Evolutionary conservation across 92 coral and sea anemone species (phyloP), one percentile per base, ranked within the genome.

Genomic region (Siderastrea siderea): DNA sequence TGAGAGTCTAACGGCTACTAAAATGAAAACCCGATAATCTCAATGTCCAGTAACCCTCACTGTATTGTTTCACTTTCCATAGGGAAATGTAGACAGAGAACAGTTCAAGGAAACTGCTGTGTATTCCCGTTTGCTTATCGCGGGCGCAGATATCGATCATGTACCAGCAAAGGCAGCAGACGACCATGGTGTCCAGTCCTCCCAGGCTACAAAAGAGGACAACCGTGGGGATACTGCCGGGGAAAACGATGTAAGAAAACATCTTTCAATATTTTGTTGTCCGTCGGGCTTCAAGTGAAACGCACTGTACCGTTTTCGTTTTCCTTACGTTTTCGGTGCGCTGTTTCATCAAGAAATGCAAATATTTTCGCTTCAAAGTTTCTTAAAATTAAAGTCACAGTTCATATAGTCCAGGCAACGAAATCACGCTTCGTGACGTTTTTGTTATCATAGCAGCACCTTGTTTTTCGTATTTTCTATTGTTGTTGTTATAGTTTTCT

Each of bases 161-260:
- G 87, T 50, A 62, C 51, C 69, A 73, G 50, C 5, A 43, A 50
- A 10, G 79, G 87, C 47, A 50, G 71, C 26, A 49, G 19, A 72
- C 47, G 72, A 44, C 59, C 69, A 11, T 83, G 87, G 87, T 83
- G 87, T 49, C 70, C 87, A 12, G 11, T 59, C 11, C 49, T 51
- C 5, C 79, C 79, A n/a, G 87, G 80, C 44, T 83, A 71, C 76
- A 64, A 64, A 7, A 73, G 50, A 49, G 71, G 72, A 1, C 57
- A 71, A 47, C 47, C 62, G 6, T 83, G 87, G 87, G 87, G 79
- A 43, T 83, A 83, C 68, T 83, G 87, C 87, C 75, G 87, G 49
- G 87, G 87, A 74, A 50, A 62, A 51, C 46, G 60, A 83, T 45
- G 87, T 83, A 19, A 83, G 87, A 46, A 70, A 6, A 6, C 49